These are phyloP conservation scores for Sebastes goodei DNA, from an alignment of 2,797 vertebrate genomes.

Conservation along the genomic window DNA sequence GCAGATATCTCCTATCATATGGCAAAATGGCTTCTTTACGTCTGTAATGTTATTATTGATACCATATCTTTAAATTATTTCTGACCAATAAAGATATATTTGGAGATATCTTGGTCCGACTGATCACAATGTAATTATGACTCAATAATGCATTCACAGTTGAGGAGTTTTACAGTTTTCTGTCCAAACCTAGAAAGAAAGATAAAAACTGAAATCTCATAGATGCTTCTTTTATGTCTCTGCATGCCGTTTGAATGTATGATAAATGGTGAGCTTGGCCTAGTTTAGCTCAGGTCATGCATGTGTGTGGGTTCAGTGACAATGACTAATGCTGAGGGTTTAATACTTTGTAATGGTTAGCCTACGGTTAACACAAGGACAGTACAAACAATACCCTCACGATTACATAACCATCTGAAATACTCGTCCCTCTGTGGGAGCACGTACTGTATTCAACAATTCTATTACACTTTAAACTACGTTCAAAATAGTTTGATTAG, in stretches of 20 bases:
- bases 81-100: background rate
- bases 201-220: background rate
- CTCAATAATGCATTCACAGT: background rate
- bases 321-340: slow-evolving; percentile 16
- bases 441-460: background rate
- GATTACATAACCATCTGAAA: background rate
- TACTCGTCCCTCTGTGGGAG: background rate
- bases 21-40: background rate
- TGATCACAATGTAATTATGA: background rate
- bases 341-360: slow-evolving; percentile 3
- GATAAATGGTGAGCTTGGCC: background rate
- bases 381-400: background rate
- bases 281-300: slow-evolving; percentile 2
- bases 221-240: background rate
- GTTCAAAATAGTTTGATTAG: background rate
- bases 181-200: background rate
- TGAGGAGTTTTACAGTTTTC: background rate
- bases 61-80: background rate
- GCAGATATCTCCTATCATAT: background rate
- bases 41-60: background rate
- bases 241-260: background rate
- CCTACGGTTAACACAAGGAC: background rate
- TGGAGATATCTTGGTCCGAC: background rate
- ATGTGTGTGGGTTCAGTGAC: slow-evolving; percentile 17
- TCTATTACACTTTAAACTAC: background rate